These are phyloP conservation scores for Upupa epops DNA, from an alignment of 2,113 vertebrate genomes.

Conservation along the genomic window DNA sequence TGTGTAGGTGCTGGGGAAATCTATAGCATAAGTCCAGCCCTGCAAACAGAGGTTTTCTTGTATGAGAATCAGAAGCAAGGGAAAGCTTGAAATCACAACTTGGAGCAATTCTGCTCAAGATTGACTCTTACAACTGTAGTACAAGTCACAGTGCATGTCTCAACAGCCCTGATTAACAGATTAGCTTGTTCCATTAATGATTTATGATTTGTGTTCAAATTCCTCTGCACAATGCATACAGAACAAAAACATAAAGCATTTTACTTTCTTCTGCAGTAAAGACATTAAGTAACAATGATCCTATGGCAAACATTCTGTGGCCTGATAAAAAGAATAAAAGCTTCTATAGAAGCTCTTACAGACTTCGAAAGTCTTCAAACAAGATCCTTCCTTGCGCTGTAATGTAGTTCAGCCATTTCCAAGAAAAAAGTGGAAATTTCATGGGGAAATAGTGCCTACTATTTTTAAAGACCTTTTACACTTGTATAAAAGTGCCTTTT, in stretches of 20 bases:
- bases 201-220: neutral
- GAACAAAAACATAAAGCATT: constrained; percentile 8
- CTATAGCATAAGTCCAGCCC: constrained; percentile 96
- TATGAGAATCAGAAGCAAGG: neutral
- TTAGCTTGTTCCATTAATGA: constrained; percentile 26
- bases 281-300: neutral
- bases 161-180: neutral
- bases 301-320: neutral
- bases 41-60: constrained; percentile 66
- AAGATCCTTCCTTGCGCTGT: neutral
- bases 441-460: neutral
- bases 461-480: neutral
- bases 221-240: neutral
- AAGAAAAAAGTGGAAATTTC: neutral
- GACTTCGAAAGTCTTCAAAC: constrained; percentile 1
- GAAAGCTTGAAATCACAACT: neutral
- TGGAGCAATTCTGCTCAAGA: neutral
- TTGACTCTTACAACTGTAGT: neutral
- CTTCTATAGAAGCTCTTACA: neutral
- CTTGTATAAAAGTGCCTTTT: neutral
- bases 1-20: constrained; percentile 94
- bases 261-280: neutral
- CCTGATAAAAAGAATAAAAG: neutral
- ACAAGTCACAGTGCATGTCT: neutral
- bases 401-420: neutral